phyloP scores from a whole-genome alignment of 2,113 vertebrate species.

The Scomber scombrus region DNA sequence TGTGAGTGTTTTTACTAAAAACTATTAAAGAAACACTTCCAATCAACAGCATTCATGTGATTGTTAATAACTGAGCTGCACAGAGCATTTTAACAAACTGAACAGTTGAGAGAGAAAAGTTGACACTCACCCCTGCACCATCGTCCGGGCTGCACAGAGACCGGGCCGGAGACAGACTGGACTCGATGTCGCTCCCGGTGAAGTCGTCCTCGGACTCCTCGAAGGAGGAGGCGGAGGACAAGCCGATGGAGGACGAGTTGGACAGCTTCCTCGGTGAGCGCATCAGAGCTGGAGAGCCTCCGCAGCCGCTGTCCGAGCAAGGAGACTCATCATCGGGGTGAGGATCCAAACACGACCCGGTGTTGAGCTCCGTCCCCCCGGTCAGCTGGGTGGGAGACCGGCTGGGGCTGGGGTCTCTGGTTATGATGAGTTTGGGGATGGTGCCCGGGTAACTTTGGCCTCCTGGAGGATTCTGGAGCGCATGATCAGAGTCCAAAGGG shows the following conservation, averaged over 20 bases:
- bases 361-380: slow-evolving; percentile 36
- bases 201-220: slow-evolving; percentile 93
- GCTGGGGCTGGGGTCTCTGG: slow-evolving; percentile 83
- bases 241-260: slow-evolving; percentile 85
- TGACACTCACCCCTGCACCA: slow-evolving; percentile 84
- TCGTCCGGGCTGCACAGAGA: slow-evolving; percentile 85
- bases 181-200: slow-evolving; percentile 86
- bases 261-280: slow-evolving; percentile 83
- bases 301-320: slow-evolving; percentile 87
- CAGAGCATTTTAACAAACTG: neutral
- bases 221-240: slow-evolving; percentile 91
- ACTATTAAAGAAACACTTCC: too few species aligned
- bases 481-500: slow-evolving; percentile 21
- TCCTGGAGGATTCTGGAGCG: neutral
- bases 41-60: neutral
- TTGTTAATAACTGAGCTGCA: neutral
- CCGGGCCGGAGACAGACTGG: slow-evolving; percentile 79
- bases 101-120: neutral
- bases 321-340: slow-evolving; percentile 84
- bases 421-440: slow-evolving; percentile 91
- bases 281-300: slow-evolving; percentile 80
- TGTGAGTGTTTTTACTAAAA: neutral
- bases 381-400: slow-evolving; percentile 37
- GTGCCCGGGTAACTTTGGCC: slow-evolving; percentile 74
- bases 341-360: slow-evolving; percentile 66